A percentile compares a stretch with the other conserved stretches of the same genome.
These are phyloP conservation scores for Automeris io DNA, from an alignment of 2,888 invertebrate genomes.

Conservation along the genomic window DNA sequence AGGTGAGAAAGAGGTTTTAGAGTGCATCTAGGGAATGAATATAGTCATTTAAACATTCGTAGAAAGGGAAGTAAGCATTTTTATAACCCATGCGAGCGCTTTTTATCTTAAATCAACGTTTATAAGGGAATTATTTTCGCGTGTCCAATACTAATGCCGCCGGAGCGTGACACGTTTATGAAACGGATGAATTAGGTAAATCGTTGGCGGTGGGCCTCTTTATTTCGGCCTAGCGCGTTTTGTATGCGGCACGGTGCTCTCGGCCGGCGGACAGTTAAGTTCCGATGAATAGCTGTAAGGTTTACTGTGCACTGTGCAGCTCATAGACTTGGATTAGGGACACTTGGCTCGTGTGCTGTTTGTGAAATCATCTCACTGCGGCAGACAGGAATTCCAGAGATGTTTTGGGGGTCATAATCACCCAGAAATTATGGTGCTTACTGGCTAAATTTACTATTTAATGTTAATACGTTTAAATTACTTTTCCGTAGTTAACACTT, in stretches of 20 bases:
- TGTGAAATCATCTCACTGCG: neutral
- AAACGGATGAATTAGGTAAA: constrained; percentile 40
- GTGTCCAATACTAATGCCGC: constrained; percentile 22
- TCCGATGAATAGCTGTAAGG: constrained; percentile 53
- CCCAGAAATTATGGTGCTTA: too few relatives aligned
- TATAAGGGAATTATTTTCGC: constrained; percentile 22
- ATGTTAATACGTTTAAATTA: too few relatives aligned
- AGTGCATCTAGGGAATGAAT: too few relatives aligned
- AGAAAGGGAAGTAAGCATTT: neutral
- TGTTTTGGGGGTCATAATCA: too few relatives aligned
- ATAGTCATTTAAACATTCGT: neutral
- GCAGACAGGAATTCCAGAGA: too few relatives aligned
- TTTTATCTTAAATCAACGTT: constrained; percentile 18
- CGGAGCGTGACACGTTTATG: constrained; percentile 35
- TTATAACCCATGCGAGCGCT: neutral
- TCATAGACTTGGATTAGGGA: constrained; percentile 9
- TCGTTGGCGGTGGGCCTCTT: constrained; percentile 30
- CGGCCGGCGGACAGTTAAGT: constrained; percentile 44
- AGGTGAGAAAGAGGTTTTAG: too few relatives aligned
- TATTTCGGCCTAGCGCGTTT: constrained; percentile 40
- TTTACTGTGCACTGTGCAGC: constrained; percentile 9
- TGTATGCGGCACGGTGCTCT: constrained; percentile 42
- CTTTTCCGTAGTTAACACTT: too few relatives aligned
- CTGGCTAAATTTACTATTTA: too few relatives aligned
- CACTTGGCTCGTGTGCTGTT: constrained; percentile 2